Base-by-base conservation (phyloP, 1,140 invertebrate genomes). In the Pararge aegeria region DNA sequence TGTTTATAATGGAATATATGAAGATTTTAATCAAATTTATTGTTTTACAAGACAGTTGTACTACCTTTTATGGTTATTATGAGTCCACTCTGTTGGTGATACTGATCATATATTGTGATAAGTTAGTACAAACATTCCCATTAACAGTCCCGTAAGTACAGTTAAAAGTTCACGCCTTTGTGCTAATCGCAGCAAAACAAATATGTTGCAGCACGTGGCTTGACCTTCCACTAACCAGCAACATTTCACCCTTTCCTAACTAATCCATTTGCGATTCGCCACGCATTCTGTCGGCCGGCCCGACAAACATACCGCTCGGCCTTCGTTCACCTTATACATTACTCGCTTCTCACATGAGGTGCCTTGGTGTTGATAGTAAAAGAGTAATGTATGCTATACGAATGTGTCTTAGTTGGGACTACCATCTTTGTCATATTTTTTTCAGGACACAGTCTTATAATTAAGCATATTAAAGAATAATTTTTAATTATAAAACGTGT, bases 211-310 rank as follows among this genome's bases (percentile, higher is more conserved):
- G 59, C 63, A 69, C 70, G 64, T 73, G 64, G 24, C 64, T 66
- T 70, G 60, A 65, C 68, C 61, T 63, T 58, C 18, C 19, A 59
- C 56, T 52, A 46, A 40, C 55, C 55, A 38, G 15, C 30, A 62
- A 40, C 63, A 37, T 40, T 40, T 24, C 48, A 64, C 62, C 50
- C 63, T 57, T 51, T 34, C 40, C 18, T 13, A 48, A 52, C 54
- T 49, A 65, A 42, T 37, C 57, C 27, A 48, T 61, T 52, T 24
- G 64, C 65, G 54, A 79, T 81, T 78, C 70, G 78, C 61, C 66
- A 73, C 75, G 58, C 71, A 60, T 53, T 46, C 44, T 46, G 44
- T 21, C 18, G 2, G 5, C 42, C 42, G 27, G 40, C 19, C 38
- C 37, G 20, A 30, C 53, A 20, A 12, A 29, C 18, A 10, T 18